Percentiles rank a stretch among this genome's conserved stretches.
Conservation (phyloP, 2,888 invertebrate species). For the Exephanes ischioxanthus region DNA sequence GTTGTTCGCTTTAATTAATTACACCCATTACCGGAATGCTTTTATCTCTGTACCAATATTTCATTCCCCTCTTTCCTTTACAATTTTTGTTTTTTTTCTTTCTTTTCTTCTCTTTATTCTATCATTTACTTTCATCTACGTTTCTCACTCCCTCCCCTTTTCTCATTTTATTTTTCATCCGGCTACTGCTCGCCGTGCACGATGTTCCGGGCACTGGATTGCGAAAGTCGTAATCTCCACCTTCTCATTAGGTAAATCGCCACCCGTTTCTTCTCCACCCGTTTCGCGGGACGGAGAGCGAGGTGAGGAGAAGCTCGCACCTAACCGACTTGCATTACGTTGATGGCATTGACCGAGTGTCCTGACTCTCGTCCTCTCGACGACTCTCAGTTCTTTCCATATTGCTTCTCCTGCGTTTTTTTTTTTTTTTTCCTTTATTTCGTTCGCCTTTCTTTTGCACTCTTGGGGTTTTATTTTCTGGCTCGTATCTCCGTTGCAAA, state of each 20-base stretch:
- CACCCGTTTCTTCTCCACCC: slow-evolving; percentile 47
- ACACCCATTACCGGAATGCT: slow-evolving; percentile 12
- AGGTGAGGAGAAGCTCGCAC: slow-evolving; percentile 41
- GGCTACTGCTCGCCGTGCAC: slow-evolving; percentile 32
- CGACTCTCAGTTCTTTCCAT: slow-evolving; percentile 56
- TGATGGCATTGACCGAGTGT: slow-evolving; percentile 68
- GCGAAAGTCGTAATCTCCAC: slow-evolving; percentile 69
- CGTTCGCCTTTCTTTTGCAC: slow-evolving; percentile 20
- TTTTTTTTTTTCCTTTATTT: slow-evolving; percentile 30
- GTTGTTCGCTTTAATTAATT: not conserved
- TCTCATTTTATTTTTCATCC: slow-evolving; percentile 61
- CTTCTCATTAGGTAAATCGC: slow-evolving; percentile 70
- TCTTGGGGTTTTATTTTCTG: not conserved
- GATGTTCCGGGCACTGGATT: slow-evolving; percentile 62
- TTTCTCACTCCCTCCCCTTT: slow-evolving; percentile 49
- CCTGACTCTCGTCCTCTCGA: slow-evolving; percentile 59
- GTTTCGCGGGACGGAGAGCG: slow-evolving; percentile 27
- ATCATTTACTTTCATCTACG: slow-evolving; percentile 62
- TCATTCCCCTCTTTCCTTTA: slow-evolving; percentile 5
- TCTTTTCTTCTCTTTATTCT: slow-evolving; percentile 30
- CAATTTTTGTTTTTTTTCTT: slow-evolving; percentile 6
- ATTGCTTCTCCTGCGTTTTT: slow-evolving; percentile 54
- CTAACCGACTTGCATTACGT: slow-evolving; percentile 64
- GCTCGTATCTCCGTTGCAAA: not conserved
- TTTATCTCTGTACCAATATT: slow-evolving; percentile 52